Conservation (phyloP, 2,888 invertebrate genomes). For the Pediacus dermestoides region DNA sequence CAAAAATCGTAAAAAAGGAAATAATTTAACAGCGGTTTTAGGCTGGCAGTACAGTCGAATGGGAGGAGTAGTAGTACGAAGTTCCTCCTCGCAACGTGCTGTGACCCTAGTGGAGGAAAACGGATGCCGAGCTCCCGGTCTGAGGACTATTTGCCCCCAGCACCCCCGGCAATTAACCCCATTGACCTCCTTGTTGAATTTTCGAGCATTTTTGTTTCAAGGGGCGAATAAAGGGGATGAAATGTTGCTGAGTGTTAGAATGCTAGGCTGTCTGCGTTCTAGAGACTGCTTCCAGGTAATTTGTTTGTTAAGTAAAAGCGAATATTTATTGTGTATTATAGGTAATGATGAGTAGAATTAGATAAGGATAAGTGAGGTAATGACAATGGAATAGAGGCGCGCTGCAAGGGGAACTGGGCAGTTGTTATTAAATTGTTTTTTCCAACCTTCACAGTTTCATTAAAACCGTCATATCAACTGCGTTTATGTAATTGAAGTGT, state of each 20-base stretch:
- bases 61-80: constrained; percentile 52
- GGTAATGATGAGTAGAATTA: too few relatives aligned
- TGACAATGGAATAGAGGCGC: too few relatives aligned
- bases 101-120: constrained; percentile 48
- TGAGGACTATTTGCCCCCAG: constrained; percentile 50
- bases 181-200: constrained; percentile 49
- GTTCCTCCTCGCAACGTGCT: constrained; percentile 35
- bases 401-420: too few relatives aligned
- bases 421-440: too few relatives aligned
- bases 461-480: too few relatives aligned
- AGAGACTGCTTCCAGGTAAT: constrained; percentile 52
- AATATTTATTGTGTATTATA: too few relatives aligned
- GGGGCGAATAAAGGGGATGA: constrained; percentile 58
- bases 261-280: constrained; percentile 55
- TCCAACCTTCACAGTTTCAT: too few relatives aligned
- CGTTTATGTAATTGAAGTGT: too few relatives aligned
- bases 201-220: constrained; percentile 59
- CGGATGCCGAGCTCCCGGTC: constrained; percentile 52
- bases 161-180: constrained; percentile 47
- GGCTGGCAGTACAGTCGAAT: constrained; percentile 57
- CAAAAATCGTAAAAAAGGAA: constrained; percentile 6
- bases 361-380: too few relatives aligned
- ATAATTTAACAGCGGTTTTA: constrained; percentile 25
- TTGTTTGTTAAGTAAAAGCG: too few relatives aligned
- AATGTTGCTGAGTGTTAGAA: constrained; percentile 54